phyloP scores from a whole-genome alignment of 2,888 invertebrate genomes.

The Dasysyrphus albostriatus region DNA sequence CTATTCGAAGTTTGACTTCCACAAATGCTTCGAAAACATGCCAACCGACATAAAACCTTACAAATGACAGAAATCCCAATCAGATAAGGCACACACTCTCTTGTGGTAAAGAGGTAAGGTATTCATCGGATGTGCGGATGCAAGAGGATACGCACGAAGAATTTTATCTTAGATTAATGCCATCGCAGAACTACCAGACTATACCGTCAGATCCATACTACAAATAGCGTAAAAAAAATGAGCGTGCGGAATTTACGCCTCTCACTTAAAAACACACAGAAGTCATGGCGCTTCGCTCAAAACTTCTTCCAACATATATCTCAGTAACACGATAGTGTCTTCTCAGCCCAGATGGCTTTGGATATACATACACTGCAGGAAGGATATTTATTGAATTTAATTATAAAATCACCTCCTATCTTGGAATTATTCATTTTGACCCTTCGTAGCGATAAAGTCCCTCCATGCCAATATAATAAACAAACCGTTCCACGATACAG shows the following conservation, averaged over 20 bases:
- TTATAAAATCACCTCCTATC: slow-evolving; percentile 75
- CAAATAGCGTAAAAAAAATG: not conserved
- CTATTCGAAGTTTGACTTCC: slow-evolving; percentile 34
- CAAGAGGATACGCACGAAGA: slow-evolving; percentile 65
- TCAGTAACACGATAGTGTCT: slow-evolving; percentile 63
- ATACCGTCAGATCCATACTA: not conserved
- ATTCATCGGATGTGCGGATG: slow-evolving; percentile 55
- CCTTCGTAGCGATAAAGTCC: slow-evolving; percentile 61
- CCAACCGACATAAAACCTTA: slow-evolving; percentile 58
- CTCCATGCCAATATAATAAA: slow-evolving; percentile 44
- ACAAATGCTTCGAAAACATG: slow-evolving; percentile 61
- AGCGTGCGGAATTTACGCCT: slow-evolving; percentile 65
- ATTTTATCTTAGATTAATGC: slow-evolving; percentile 73
- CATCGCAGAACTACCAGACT: slow-evolving; percentile 27
- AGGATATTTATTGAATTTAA: slow-evolving; percentile 76
- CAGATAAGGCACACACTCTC: slow-evolving; percentile 65
- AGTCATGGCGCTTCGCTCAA: slow-evolving; percentile 62
- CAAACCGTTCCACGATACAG: slow-evolving; percentile 41
- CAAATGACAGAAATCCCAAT: slow-evolving; percentile 73
- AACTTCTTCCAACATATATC: slow-evolving; percentile 68
- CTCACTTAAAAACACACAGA: slow-evolving; percentile 49
- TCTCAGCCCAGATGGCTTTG: not conserved
- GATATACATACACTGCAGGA: slow-evolving; percentile 33
- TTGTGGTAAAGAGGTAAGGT: slow-evolving; percentile 33
- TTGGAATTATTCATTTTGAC: slow-evolving; percentile 73